Conservation (phyloP, 2,797 vertebrate genomes). For the Lates japonicus region DNA sequence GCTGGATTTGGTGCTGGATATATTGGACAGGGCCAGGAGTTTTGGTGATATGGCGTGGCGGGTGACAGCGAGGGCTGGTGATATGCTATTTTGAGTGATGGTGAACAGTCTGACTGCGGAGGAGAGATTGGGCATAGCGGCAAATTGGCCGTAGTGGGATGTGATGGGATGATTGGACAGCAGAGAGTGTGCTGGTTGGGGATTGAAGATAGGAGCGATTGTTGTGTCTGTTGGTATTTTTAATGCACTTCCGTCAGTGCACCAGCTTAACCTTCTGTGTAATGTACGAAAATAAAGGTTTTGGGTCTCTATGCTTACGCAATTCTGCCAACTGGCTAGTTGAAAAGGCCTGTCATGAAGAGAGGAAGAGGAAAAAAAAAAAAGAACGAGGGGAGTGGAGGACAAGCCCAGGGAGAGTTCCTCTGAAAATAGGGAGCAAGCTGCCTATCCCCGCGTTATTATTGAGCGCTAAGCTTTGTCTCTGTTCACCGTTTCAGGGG, state of each 20-base stretch:
- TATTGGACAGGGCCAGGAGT: conserved; percentile 20
- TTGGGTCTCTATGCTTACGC: conserved; percentile 58
- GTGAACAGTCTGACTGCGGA: conserved; percentile 58
- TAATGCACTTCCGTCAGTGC: conserved; percentile 60
- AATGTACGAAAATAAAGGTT: conserved; percentile 59
- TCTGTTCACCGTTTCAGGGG: conserved; percentile 80
- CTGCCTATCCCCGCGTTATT: conserved; percentile 78
- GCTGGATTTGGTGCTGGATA: conserved; percentile 5
- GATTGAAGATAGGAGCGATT: conserved; percentile 60
- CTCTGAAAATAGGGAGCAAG: conserved; percentile 75
- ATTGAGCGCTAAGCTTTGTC: conserved; percentile 83
- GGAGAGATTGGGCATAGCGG: conserved; percentile 63
- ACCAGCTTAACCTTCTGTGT: conserved; percentile 66
- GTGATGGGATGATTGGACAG: conserved; percentile 70
- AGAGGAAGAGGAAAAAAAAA: conserved; percentile 32
- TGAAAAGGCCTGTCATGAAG: conserved; percentile 56
- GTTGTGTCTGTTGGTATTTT: conserved; percentile 61
- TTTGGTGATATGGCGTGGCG: conserved; percentile 50
- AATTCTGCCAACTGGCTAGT: conserved; percentile 65
- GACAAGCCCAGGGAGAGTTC: conserved; percentile 66
- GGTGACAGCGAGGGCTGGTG: conserved; percentile 32
- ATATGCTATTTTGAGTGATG: conserved; percentile 61
- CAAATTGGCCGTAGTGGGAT: conserved; percentile 69
- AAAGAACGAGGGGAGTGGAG: conserved; percentile 49
- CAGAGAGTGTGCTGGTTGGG: conserved; percentile 51